phyloP scores from a whole-genome alignment of 2,113 vertebrate species.

The Melozone crissalis region DNA sequence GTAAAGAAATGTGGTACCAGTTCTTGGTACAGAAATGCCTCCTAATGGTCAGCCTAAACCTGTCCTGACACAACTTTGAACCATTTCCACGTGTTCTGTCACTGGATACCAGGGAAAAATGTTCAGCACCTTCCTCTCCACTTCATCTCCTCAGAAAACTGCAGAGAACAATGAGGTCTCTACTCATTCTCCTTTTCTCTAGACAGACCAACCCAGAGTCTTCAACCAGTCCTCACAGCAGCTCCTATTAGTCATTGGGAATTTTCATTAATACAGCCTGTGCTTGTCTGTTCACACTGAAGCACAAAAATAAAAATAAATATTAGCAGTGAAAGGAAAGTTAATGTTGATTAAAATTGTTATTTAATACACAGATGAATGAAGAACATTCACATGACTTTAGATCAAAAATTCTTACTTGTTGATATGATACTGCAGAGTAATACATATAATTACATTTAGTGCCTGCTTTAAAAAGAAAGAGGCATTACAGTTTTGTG shows the following conservation, averaged over 20 bases:
- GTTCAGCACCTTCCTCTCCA: not conserved
- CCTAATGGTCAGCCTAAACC: not conserved
- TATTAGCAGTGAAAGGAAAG: not conserved
- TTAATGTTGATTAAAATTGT: not conserved
- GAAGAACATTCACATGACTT: not conserved
- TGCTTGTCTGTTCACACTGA: not conserved
- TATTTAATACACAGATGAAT: not conserved
- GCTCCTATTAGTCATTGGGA: not conserved
- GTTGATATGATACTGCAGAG: not conserved
- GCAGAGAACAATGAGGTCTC: not conserved
- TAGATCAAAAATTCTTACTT: not conserved
- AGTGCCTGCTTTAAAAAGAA: not conserved
- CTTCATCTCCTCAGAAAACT: not conserved
- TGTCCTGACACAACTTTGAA: not conserved
- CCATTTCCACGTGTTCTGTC: accelerated
- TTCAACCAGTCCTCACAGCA: not conserved
- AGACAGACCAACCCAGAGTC: not conserved
- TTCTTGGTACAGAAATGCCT: not conserved
- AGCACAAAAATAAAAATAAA: not conserved
- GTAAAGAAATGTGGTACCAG: not conserved
- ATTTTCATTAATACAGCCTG: not conserved
- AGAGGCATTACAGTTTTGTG: not conserved
- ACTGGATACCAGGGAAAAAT: not conserved
- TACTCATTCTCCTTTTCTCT: not conserved
- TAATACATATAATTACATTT: not conserved